A percentile compares a stretch with the other conserved stretches of the same genome.
phyloP scores from a whole-genome alignment of 2,113 vertebrate genomes.

The Lasiurus cinereus region DNA sequence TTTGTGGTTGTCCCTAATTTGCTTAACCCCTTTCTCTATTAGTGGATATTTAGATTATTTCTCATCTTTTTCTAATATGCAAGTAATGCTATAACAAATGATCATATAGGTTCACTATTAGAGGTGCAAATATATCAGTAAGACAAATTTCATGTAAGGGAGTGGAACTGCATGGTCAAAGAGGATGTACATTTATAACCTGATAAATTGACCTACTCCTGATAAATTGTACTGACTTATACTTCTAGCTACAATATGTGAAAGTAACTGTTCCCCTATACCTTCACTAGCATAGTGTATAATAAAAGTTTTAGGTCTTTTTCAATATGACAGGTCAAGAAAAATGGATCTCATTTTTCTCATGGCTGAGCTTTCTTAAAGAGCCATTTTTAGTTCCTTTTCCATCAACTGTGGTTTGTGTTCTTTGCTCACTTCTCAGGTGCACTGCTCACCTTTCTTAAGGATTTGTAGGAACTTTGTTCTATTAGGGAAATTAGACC shows the following conservation, averaged over 20 bases:
- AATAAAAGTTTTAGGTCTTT: background rate
- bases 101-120: background rate
- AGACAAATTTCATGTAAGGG: background rate
- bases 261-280: background rate
- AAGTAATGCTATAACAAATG: background rate
- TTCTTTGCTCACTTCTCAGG: background rate
- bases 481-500: background rate
- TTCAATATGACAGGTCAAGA: background rate
- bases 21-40: background rate
- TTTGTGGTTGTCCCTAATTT: background rate
- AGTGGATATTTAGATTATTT: background rate
- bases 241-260: background rate
- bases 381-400: constrained; percentile 40
- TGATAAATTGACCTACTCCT: background rate
- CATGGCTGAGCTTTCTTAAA: background rate
- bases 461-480: background rate
- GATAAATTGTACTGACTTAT: background rate
- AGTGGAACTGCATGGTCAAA: background rate
- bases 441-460: background rate
- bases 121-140: background rate
- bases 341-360: background rate
- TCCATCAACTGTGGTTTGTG: background rate
- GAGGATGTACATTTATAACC: background rate
- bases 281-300: background rate
- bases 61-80: background rate